Evolutionary conservation across 2,888 invertebrate genomes (phyloP), one percentile per base, ranked within the genome.

Genomic region (Ophion ellenae): DNA sequence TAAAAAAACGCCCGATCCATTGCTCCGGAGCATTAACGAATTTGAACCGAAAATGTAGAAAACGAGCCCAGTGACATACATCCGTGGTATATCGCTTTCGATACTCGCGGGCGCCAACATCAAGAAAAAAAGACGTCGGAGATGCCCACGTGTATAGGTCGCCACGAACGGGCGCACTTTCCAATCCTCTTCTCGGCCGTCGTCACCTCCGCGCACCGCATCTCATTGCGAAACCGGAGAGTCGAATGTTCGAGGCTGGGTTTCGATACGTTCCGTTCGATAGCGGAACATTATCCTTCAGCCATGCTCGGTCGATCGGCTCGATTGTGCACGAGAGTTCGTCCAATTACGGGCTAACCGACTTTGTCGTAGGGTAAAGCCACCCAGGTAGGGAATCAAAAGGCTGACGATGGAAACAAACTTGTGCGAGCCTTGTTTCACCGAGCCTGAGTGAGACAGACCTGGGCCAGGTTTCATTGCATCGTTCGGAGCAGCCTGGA

Each of bases 131-230:
- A 45, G 71, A 63, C 57, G 36, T 69, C 75, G 66, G 53, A 66
- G 66, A 7, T 20, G 61, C 76, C 61, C 76, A 84, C 84, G 84
- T 80, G 84, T 53, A 57, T 53, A 45, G 45, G 17, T 70, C 71
- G 28, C 71, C 53, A 17, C 32, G n/a, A 63, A 63, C 70, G 45
- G 66, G 14, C 11, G 47, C 45, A 85, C 84, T 85, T 85, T 85
- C 84, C 81, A 85, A 85, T 85, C 53, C 61, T 80, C 66, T 63
- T 67, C 28, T 66, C 24, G 47, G 11, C 40, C 78, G 63, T 79
- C 69, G 53, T 79, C 79, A 57, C 66, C 53, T 61, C 61, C 66
- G 9, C 66, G 24, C 17, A 40, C 24, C 53, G 61, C 9, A 10
- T 67, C 76, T 17, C 28, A 45, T 64, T 64, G 32, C 75, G 75